Percentiles rank a stretch among this genome's conserved stretches.
These are phyloP conservation scores for Siderastrea siderea DNA, from an alignment of 92 coral and sea anemone genomes.

Conservation along the genomic window DNA sequence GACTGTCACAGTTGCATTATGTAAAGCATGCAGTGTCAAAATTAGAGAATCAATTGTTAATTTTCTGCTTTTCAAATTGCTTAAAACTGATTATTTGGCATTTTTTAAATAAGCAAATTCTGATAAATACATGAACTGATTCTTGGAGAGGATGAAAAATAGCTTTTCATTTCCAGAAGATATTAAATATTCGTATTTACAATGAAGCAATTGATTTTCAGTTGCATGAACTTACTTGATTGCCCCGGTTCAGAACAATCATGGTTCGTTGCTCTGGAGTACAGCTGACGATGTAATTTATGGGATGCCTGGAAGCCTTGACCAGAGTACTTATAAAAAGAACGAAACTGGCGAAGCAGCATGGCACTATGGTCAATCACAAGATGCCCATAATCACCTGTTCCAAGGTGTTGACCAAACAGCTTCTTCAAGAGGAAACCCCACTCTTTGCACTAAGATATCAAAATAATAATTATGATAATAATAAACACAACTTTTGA, in stretches of 20 bases:
- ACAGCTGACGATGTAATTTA: conserved; percentile 67
- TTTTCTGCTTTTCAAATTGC: too few species aligned
- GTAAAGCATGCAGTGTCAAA: too few species aligned
- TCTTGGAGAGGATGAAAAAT: too few species aligned
- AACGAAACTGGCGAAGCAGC: conserved; percentile 46
- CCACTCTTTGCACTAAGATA: conserved; percentile 54
- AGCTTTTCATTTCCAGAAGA: too few species aligned
- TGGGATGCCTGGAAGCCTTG: conserved; percentile 76
- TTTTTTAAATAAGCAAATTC: too few species aligned
- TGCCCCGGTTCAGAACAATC: conserved; percentile 59
- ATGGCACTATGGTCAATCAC: conserved; percentile 51
- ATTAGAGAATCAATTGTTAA: too few species aligned
- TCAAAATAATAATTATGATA: background rate
- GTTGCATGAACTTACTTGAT: conserved; percentile 56
- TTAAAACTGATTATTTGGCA: too few species aligned
- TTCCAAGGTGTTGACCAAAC: conserved; percentile 53
- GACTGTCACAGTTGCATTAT: too few species aligned
- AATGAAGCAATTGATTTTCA: background rate
- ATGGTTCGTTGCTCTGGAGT: conserved; percentile 66
- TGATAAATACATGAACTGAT: too few species aligned
- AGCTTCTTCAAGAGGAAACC: conserved; percentile 60
- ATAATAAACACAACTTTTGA: background rate
- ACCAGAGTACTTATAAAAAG: conserved; percentile 49
- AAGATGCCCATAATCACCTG: conserved; percentile 67
- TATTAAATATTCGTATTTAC: too few species aligned